Evolutionary conservation across 2,797 vertebrate species (phyloP).

Genomic region (Loris lydekkerianus): DNA sequence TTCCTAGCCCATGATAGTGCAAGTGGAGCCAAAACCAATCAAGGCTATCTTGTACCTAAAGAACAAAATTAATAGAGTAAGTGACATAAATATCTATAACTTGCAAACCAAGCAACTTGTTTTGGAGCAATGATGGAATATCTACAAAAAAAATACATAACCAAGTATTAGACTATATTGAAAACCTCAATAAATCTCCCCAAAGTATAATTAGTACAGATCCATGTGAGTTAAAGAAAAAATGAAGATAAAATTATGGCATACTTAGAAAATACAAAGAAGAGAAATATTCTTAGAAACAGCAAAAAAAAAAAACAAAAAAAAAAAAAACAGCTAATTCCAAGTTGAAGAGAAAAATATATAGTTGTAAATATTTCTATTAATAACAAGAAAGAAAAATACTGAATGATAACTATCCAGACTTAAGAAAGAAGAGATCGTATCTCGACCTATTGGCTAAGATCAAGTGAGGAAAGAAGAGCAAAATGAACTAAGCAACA

Average conservation of each 20-base stretch:
- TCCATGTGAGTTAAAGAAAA: not conserved
- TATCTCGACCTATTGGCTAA: no score
- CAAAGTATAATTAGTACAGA: not conserved
- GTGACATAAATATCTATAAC: not conserved
- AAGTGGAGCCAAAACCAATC: not conserved
- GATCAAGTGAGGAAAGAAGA: not conserved
- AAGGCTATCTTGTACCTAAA: not conserved
- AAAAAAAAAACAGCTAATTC: not conserved
- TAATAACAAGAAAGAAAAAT: constrained; percentile 26
- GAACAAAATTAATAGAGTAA: not conserved
- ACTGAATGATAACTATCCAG: not conserved
- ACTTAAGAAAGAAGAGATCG: not conserved
- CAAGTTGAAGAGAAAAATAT: constrained; percentile 39
- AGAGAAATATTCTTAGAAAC: constrained; percentile 30
- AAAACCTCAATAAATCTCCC: not conserved
- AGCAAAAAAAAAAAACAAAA: not conserved
- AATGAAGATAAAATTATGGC: not conserved
- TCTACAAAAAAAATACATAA: not conserved
- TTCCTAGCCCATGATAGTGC: not conserved
- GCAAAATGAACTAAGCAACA: constrained; percentile 10
- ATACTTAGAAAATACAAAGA: not conserved
- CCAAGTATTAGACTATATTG: not conserved
- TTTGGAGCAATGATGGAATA: not conserved
- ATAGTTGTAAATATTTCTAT: not conserved
- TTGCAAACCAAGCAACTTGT: not conserved